phyloP scores from a whole-genome alignment of 2,797 vertebrate genomes.

The Sylvilagus floridanus region DNA sequence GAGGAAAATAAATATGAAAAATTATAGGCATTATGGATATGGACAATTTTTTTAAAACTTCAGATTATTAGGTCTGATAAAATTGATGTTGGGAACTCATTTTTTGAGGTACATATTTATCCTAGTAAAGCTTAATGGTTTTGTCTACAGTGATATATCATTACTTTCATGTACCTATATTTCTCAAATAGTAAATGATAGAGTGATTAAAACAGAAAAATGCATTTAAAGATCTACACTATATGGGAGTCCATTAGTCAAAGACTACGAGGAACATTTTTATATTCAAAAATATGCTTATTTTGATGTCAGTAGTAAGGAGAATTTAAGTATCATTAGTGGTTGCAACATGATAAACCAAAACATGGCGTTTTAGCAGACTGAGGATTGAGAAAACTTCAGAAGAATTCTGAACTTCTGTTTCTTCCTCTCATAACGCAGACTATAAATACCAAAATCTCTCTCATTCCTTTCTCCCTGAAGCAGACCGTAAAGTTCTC shows the following conservation, averaged over 20 bases:
- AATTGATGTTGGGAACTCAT: not conserved
- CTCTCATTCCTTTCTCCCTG: not conserved
- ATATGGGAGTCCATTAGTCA: not conserved
- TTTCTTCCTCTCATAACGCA: not conserved
- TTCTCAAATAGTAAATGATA: conserved; percentile 18
- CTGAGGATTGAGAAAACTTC: not conserved
- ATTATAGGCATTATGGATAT: not conserved
- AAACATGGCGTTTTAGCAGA: not conserved
- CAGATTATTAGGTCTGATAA: not conserved
- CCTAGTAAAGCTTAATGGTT: not conserved
- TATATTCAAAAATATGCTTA: not conserved
- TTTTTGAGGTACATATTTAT: not conserved
- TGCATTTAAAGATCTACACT: not conserved
- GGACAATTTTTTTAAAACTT: not conserved
- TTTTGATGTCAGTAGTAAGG: not conserved
- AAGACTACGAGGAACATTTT: not conserved
- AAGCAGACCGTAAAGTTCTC: not conserved
- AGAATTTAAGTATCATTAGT: not conserved
- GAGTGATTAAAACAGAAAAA: not conserved
- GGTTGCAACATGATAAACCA: not conserved
- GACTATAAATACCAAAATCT: no score
- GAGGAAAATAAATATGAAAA: not conserved
- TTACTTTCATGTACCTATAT: not conserved
- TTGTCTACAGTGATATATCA: not conserved
- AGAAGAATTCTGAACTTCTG: not conserved